Conservation (phyloP, 2,113 vertebrate genomes). For the Raphicerus campestris region DNA sequence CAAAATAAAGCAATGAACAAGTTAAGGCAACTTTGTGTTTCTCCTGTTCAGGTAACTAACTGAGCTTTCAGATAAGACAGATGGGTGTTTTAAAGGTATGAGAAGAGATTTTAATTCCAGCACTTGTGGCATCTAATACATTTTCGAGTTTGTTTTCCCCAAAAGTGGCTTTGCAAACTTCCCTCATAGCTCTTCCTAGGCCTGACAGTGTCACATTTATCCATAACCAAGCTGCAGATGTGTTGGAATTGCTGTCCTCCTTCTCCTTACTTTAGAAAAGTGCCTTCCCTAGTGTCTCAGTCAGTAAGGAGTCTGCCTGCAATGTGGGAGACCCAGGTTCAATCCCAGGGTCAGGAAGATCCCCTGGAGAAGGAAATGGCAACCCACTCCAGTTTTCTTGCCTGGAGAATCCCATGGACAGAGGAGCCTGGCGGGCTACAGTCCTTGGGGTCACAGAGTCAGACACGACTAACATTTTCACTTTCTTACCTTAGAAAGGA, state of each 20-base stretch:
- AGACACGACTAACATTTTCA: not conserved
- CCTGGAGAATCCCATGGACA: not conserved
- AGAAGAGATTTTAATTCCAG: not conserved
- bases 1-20: not conserved
- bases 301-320: not conserved
- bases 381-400: not conserved
- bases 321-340: not conserved
- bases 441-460: not conserved
- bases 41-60: not conserved
- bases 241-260: not conserved
- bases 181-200: not conserved
- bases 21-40: not conserved
- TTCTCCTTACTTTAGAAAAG: not conserved
- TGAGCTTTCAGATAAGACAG: slow-evolving; percentile 9
- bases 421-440: not conserved
- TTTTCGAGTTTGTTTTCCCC: slow-evolving; percentile 25
- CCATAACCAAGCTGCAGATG: not conserved
- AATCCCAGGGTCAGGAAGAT: not conserved
- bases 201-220: not conserved
- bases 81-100: not conserved
- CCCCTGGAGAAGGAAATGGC: not conserved
- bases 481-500: not conserved
- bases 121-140: not conserved
- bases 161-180: not conserved
- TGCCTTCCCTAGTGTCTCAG: not conserved